Conservation (phyloP, 2,797 vertebrate species). For the Setipinna tenuifilis region DNA sequence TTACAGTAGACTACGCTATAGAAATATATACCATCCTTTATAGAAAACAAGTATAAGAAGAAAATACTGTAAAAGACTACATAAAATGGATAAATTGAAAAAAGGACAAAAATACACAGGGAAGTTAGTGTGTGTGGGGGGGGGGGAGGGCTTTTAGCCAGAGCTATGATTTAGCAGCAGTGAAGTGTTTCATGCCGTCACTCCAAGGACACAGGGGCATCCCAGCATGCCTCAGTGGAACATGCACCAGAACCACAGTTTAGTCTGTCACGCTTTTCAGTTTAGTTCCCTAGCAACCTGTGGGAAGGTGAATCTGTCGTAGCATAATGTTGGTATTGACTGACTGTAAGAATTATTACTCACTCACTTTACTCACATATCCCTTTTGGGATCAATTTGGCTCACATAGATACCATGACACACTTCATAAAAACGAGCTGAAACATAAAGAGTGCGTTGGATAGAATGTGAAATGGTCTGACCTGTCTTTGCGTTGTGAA, state of each 20-base stretch:
- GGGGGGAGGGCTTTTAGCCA: neutral
- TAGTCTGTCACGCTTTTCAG: slow-evolving; percentile 36
- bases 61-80: too few relatives aligned
- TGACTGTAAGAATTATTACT: slow-evolving; percentile 11
- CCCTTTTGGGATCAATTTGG: neutral
- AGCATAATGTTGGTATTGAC: slow-evolving; percentile 28
- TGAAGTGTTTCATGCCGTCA: slow-evolving; percentile 10
- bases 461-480: neutral
- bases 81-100: too few relatives aligned
- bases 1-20: too few relatives aligned
- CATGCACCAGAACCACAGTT: neutral
- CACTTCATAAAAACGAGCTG: too few relatives aligned
- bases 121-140: slow-evolving; percentile 5
- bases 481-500: neutral
- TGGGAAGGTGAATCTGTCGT: slow-evolving; percentile 42
- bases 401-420: too few relatives aligned
- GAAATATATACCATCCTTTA: too few relatives aligned
- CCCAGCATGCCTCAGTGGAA: neutral
- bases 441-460: neutral
- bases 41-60: too few relatives aligned
- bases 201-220: slow-evolving; percentile 34
- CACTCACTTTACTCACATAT: neutral
- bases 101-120: neutral
- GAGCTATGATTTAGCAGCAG: slow-evolving; percentile 29
- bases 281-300: slow-evolving; percentile 59